Evolutionary conservation across 2,797 vertebrate species (phyloP), one percentile per base, ranked within the genome.

Genomic region (Pangasius djambal): DNA sequence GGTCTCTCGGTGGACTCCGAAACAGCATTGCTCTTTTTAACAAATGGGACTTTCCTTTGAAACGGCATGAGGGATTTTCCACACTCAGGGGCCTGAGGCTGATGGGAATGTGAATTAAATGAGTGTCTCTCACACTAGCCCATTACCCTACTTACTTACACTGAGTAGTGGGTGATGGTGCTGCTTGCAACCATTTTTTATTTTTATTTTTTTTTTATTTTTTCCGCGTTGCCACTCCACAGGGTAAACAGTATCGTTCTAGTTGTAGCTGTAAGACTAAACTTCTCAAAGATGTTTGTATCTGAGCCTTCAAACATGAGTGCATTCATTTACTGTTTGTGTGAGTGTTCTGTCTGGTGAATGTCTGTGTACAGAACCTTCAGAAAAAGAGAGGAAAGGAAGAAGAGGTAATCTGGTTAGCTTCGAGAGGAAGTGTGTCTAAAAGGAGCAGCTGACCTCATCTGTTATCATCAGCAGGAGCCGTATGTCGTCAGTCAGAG

Each of bases 391-490:
- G 9, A 31, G n/a, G 44, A 70, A 55, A 44, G 9, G 65, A 37
- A 69, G 50, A 22, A 70, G 34, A n/a, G 10, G 37, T 75, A 84
- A 84, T 88, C 55, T n/a, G 34, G 9, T 88, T 72, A 83, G 87
- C 40, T 85, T 28, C 0, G 61, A 65, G 22, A 52, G 87, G 82
- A 40, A 77, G 79, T 61, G 28, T 16, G 55, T 83, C 69, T 88
- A 88, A 88, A 84, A 75, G n/a, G n/a, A 88, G 81, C 67, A 82
- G 87, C 25, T 88, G 81, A 84, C 69, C 57, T 88, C 81, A 84
- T 70, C 44, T 18, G 4, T 63, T 16, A 16, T 69, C 20, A 85
- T 69, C 65, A 72, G 20, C 48, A 5, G n/a, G 69, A 81, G 72
- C 50, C 15, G 34, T 69, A 57, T 48, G 40, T 78, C 44, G 7